Percentiles rank a stretch among this genome's conserved stretches.
These are phyloP conservation scores for Mugil cephalus DNA, from an alignment of 2,113 vertebrate genomes.

Conservation along the genomic window DNA sequence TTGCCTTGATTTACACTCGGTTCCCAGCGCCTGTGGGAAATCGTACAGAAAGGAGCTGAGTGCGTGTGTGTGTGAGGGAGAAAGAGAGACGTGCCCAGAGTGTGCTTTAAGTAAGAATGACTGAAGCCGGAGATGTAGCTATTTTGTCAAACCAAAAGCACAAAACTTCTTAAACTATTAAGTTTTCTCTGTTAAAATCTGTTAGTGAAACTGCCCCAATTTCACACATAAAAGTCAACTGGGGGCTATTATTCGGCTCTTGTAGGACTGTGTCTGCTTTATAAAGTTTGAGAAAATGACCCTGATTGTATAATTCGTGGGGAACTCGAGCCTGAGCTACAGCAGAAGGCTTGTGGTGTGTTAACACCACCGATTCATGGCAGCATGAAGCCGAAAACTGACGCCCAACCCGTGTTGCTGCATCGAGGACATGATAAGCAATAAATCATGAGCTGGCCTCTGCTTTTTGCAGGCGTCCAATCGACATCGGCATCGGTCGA, in stretches of 20 bases:
- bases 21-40: conserved; percentile 62
- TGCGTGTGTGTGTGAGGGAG: conserved; percentile 3
- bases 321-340: neutral
- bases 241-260: neutral
- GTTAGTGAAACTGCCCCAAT: neutral
- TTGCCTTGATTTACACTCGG: conserved; percentile 76
- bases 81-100: neutral
- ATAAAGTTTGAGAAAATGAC: too few species aligned
- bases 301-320: neutral
- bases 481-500: too few species aligned
- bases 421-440: too few species aligned
- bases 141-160: conserved; percentile 20
- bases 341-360: too few species aligned
- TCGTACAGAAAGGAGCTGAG: conserved; percentile 21
- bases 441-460: too few species aligned
- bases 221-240: neutral
- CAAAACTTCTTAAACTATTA: neutral
- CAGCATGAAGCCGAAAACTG: too few species aligned
- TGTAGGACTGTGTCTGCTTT: neutral
- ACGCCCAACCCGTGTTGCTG: too few species aligned
- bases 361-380: too few species aligned
- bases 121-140: neutral
- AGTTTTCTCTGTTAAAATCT: neutral
- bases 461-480: too few species aligned
- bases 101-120: neutral